Evolutionary conservation across 2,888 invertebrate genomes (phyloP).

Genomic region (Amblyteles armatorius): DNA sequence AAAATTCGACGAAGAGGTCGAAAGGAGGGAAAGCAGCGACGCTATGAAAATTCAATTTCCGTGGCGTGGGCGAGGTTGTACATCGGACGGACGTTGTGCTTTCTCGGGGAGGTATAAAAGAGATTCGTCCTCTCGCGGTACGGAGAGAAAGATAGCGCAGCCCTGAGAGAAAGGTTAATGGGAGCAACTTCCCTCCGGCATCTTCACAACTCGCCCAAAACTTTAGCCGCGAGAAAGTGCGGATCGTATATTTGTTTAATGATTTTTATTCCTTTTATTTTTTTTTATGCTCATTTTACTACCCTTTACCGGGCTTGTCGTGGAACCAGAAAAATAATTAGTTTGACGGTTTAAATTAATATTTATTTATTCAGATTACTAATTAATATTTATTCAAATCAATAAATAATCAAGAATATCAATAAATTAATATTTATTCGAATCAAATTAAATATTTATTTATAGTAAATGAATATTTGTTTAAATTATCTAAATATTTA

Average conservation of each 20-base stretch:
- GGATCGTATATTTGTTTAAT: background rate
- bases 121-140: background rate
- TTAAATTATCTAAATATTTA: too few relatives aligned
- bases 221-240: background rate
- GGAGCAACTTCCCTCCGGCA: background rate
- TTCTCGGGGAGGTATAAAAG: background rate
- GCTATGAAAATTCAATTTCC: slow-evolving; percentile 29
- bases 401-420: too few relatives aligned
- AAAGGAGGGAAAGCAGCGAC: background rate
- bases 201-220: background rate
- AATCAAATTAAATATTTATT: too few relatives aligned
- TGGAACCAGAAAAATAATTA: background rate
- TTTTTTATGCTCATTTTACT: background rate
- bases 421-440: too few relatives aligned
- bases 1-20: background rate
- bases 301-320: background rate
- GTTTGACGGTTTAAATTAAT: too few relatives aligned
- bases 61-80: background rate
- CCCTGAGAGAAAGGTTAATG: background rate
- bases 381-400: too few relatives aligned
- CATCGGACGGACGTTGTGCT: background rate
- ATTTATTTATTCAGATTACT: too few relatives aligned
- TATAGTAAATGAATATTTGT: too few relatives aligned
- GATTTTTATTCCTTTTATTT: background rate
- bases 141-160: background rate